These are phyloP conservation scores for Reticulitermes lucifugus DNA, from an alignment of 2,888 invertebrate species.

Conservation along the genomic window DNA sequence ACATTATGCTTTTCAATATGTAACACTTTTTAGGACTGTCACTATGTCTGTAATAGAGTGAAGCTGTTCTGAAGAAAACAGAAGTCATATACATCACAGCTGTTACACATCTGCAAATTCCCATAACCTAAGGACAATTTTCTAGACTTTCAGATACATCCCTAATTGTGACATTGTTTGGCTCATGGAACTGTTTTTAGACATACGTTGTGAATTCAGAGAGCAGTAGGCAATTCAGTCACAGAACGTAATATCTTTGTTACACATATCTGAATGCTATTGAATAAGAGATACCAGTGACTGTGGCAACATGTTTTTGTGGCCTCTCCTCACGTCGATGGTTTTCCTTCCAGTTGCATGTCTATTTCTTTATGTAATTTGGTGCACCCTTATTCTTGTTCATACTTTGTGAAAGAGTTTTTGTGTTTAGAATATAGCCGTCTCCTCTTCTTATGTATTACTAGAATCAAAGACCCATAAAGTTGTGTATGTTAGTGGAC, in stretches of 20 bases:
- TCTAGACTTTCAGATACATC: neutral
- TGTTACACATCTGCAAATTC: too few relatives aligned
- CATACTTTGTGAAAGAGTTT: neutral
- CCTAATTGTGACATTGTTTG: slow-evolving; percentile 11
- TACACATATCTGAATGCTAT: neutral
- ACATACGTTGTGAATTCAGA: neutral
- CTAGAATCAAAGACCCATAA: neutral
- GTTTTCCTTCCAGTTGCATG: neutral
- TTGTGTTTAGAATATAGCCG: neutral
- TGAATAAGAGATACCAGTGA: neutral
- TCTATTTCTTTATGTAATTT: neutral
- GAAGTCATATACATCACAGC: too few relatives aligned
- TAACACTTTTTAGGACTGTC: too few relatives aligned
- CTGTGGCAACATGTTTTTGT: neutral
- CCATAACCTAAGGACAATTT: too few relatives aligned
- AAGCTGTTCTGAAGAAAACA: too few relatives aligned
- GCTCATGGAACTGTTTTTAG: neutral
- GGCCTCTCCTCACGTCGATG: neutral
- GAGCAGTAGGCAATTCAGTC: neutral
- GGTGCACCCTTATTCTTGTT: neutral
- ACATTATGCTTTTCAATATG: too few relatives aligned
- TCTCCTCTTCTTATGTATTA: neutral
- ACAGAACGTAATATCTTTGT: neutral
- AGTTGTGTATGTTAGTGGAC: neutral
- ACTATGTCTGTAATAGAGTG: too few relatives aligned